phyloP scores from a whole-genome alignment of 2,888 invertebrate species.

The Nasonovia ribisnigri region DNA sequence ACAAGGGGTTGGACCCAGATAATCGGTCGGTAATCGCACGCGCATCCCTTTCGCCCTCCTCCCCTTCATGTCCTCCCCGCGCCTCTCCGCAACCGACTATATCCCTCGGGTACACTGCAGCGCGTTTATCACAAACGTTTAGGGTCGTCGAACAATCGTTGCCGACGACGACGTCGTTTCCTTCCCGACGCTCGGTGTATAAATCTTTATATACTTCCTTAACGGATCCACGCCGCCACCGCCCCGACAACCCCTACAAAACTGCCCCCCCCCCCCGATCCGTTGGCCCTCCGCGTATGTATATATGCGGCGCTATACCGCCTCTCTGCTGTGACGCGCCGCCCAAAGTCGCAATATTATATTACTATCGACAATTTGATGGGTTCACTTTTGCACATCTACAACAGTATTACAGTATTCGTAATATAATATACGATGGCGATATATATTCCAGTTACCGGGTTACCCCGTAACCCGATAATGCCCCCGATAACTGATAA shows the following conservation, averaged over 20 bases:
- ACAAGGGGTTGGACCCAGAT: slow-evolving; percentile 62
- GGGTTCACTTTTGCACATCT: slow-evolving; percentile 5
- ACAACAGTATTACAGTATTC: neutral
- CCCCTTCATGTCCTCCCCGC: neutral
- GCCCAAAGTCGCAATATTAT: neutral
- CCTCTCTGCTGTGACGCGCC: neutral
- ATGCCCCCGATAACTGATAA: too few species aligned
- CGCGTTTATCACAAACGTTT: slow-evolving; percentile 31
- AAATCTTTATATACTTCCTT: neutral
- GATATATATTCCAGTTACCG: neutral
- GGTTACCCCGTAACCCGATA: too few species aligned
- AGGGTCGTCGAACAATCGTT: slow-evolving; percentile 51
- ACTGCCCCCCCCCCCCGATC: neutral
- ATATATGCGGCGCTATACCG: neutral
- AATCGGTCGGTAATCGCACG: slow-evolving; percentile 62
- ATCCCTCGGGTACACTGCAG: neutral
- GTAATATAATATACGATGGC: neutral
- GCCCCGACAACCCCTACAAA: neutral
- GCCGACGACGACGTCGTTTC: slow-evolving; percentile 1
- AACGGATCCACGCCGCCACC: neutral
- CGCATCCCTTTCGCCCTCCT: slow-evolving; percentile 42
- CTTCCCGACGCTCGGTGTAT: neutral
- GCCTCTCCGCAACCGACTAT: neutral
- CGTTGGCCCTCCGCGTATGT: neutral
- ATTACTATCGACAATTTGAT: slow-evolving; percentile 44